Base-by-base conservation (phyloP, 2,113 vertebrate species). In the Xenopus borealis region DNA sequence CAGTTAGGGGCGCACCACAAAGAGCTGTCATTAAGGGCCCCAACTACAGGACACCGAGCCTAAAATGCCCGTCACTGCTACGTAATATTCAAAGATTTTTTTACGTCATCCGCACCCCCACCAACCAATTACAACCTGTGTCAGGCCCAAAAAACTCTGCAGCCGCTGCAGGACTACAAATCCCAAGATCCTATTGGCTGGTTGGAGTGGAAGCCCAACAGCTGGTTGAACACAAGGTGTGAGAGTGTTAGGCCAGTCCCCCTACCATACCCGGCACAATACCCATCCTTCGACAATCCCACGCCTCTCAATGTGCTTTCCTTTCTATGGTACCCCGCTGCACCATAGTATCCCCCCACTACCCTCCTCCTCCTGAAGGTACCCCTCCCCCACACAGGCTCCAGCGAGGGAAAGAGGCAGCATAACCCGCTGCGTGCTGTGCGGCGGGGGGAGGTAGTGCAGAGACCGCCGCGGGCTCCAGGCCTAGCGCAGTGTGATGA, bases 401-500 rank as follows among this genome's bases (percentile, higher is more conserved):
- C 18, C 61, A 57, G 47, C 69, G 12, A n/a, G 4, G 17, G 19
- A 33, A 18, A 62, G 7, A 12, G 23, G 44, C 44, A 52, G 62
- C 69, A 10, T 63, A 46, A 20, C 62, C 68, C 69, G 14, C n/a
- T 66, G 69, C 44, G 69, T 71, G 50, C 62, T 20, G 62, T 50
- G 62, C 62, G 68, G 66, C 63, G 40, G 76, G 63, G 64, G 58
- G 33, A 62, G 71, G 76, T 57, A 62, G 23, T 78, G 76, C 66
- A 72, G 76, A 72, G 76, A 75, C 55, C 33, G 72, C 23, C 23
- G 72, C 72, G 72, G 72, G 66, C 66, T 64, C 47, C 74, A 59
- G 74, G 74, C 74, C 74, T 76, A 76, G 74, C 74, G 74, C 74
- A 45, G 66, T 78, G 18, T 75, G 71, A 55, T 14, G 40, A 62